Evolutionary conservation across 2,797 vertebrate species (phyloP).

Genomic region (Aselliscus stoliczkanus): DNA sequence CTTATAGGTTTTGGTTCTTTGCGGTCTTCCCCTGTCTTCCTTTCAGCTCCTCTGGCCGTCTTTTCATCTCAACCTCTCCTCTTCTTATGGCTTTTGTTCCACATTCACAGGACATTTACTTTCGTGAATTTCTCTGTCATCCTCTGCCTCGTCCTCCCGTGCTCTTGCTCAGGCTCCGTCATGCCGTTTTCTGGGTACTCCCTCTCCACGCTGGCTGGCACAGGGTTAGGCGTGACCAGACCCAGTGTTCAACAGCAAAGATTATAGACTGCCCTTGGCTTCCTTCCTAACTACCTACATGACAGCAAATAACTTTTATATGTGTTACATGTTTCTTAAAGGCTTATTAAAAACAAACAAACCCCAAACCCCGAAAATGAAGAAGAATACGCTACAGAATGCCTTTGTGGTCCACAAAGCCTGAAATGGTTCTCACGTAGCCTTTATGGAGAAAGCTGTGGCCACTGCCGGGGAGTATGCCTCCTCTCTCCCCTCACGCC

Average conservation of each 20-base stretch:
- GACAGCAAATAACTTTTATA: too few species aligned
- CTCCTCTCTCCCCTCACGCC: background rate
- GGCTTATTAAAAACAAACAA: background rate
- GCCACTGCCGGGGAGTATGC: background rate
- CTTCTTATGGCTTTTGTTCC: background rate
- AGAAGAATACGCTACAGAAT: background rate
- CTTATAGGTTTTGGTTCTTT: background rate
- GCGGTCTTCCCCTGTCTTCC: background rate
- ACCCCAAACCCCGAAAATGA: background rate
- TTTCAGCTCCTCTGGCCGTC: background rate
- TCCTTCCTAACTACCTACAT: background rate
- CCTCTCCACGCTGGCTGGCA: background rate
- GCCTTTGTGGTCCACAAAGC: background rate
- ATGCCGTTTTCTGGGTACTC: accelerated
- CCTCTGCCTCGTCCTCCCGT: background rate
- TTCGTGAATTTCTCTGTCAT: background rate
- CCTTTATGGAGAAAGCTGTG: background rate
- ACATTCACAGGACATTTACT: background rate
- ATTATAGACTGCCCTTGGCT: background rate
- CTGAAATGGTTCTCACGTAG: background rate
- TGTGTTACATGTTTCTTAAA: background rate
- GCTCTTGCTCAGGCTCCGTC: too few species aligned
- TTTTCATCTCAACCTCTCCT: background rate
- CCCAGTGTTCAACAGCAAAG: background rate
- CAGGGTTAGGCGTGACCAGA: background rate